Evolutionary conservation across 2,113 vertebrate genomes (phyloP).

Genomic region (Neolamprologus cancellatus): DNA sequence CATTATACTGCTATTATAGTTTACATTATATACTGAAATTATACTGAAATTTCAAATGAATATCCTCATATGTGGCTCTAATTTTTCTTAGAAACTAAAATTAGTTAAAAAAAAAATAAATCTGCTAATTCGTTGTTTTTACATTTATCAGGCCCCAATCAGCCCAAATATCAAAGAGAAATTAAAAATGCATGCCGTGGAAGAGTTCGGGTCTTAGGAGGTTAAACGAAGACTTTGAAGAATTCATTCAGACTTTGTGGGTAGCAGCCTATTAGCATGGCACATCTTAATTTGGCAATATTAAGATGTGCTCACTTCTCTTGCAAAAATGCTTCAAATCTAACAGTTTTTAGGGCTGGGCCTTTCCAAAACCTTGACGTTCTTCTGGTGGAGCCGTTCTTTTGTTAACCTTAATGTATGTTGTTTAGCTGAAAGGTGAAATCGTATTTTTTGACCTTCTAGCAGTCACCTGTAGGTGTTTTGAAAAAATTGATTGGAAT

Average conservation of each 20-base stretch:
- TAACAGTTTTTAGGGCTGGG: background rate
- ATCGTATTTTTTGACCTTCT: background rate
- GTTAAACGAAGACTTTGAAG: background rate
- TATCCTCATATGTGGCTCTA: background rate
- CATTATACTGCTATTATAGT: background rate
- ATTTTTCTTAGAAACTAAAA: background rate
- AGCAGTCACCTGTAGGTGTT: background rate
- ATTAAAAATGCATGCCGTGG: background rate
- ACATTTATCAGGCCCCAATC: fast-evolving
- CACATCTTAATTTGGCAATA: background rate
- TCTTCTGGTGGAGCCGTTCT: background rate
- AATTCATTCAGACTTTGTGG: background rate
- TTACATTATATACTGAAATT: too few species aligned
- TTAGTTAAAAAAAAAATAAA: background rate
- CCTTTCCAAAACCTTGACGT: background rate
- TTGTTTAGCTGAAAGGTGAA: background rate
- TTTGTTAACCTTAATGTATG: background rate
- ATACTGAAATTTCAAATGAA: background rate
- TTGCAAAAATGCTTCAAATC: background rate
- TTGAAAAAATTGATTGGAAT: background rate
- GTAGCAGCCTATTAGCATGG: background rate
- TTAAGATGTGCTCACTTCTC: background rate
- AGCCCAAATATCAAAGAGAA: background rate
- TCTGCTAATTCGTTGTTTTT: fast-evolving
- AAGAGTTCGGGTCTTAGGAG: background rate